phyloP scores from a whole-genome alignment of 2,888 invertebrate genomes.

The Malthinus seriepunctatus region DNA sequence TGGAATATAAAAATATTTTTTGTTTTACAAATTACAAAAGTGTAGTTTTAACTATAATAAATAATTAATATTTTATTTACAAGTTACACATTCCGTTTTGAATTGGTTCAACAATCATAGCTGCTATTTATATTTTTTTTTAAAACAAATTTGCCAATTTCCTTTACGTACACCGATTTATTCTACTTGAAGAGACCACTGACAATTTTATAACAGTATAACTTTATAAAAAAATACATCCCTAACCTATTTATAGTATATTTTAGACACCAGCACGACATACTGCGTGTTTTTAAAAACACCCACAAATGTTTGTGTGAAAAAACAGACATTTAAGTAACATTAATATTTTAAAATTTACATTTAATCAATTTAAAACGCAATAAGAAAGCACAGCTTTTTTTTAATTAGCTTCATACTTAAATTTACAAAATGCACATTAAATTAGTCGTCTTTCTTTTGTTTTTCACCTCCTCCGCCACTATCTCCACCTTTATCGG shows the following conservation, averaged over 20 bases:
- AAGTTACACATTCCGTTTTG: too few relatives aligned
- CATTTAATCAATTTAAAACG: slow-evolving; percentile 2
- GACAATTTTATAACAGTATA: slow-evolving; percentile 2
- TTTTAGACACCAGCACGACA: slow-evolving; percentile 2
- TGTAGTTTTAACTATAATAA: too few relatives aligned
- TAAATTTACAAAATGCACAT: slow-evolving; percentile 18
- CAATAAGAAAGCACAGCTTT: slow-evolving; percentile 22
- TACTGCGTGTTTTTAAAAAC: background rate
- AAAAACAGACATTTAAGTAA: slow-evolving; percentile 6
- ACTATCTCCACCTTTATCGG: slow-evolving; percentile 34
- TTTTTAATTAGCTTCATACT: slow-evolving; percentile 20
- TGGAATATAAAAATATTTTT: too few relatives aligned
- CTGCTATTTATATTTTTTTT: too few relatives aligned
- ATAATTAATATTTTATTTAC: too few relatives aligned
- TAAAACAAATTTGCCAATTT: too few relatives aligned
- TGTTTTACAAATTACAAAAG: too few relatives aligned
- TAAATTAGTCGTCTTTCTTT: slow-evolving; percentile 46
- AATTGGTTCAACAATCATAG: too few relatives aligned
- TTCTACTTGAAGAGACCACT: slow-evolving; percentile 5
- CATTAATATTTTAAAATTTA: slow-evolving; percentile 4
- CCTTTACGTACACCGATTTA: background rate
- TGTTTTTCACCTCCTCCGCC: slow-evolving; percentile 55
- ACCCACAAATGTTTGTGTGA: slow-evolving; percentile 1
- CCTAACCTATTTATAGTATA: slow-evolving; percentile 4
- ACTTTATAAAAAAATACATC: slow-evolving; percentile 8